Evolutionary conservation across 2,888 invertebrate species (phyloP).

Genomic region (Celastrina argiolus): DNA sequence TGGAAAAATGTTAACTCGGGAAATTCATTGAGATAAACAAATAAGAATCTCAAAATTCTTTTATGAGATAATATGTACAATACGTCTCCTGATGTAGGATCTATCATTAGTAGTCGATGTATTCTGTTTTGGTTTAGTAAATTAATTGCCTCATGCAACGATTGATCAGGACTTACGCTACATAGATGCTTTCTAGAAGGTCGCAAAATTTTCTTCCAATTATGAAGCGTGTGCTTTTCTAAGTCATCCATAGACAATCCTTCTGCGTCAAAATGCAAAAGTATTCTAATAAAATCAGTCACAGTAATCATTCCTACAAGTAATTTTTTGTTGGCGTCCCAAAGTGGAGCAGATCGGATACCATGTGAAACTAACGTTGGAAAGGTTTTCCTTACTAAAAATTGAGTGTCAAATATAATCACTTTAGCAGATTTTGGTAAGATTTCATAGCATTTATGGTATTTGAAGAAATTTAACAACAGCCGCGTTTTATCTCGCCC

Average conservation of each 20-base stretch:
- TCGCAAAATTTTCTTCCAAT: conserved; percentile 66
- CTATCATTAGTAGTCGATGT: conserved; percentile 66
- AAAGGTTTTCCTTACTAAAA: conserved; percentile 69
- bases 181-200: conserved; percentile 62
- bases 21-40: conserved; percentile 72
- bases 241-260: conserved; percentile 66
- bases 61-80: conserved; percentile 70
- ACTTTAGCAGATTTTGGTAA: conserved; percentile 73
- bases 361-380: conserved; percentile 70
- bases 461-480: conserved; percentile 70
- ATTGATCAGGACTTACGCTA: conserved; percentile 64
- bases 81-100: conserved; percentile 63
- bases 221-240: conserved; percentile 66
- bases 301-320: conserved; percentile 73
- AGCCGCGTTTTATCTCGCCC: conserved; percentile 70
- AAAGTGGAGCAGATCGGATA: conserved; percentile 68
- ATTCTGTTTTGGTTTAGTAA: conserved; percentile 64
- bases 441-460: conserved; percentile 73
- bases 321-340: conserved; percentile 67
- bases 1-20: conserved; percentile 72
- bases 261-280: conserved; percentile 61
- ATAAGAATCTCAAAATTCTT: conserved; percentile 67
- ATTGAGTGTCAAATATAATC: conserved; percentile 72
- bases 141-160: conserved; percentile 70
- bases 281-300: conserved; percentile 69